Conservation (phyloP, 2,888 invertebrate species). For the Melipona beecheii region DNA sequence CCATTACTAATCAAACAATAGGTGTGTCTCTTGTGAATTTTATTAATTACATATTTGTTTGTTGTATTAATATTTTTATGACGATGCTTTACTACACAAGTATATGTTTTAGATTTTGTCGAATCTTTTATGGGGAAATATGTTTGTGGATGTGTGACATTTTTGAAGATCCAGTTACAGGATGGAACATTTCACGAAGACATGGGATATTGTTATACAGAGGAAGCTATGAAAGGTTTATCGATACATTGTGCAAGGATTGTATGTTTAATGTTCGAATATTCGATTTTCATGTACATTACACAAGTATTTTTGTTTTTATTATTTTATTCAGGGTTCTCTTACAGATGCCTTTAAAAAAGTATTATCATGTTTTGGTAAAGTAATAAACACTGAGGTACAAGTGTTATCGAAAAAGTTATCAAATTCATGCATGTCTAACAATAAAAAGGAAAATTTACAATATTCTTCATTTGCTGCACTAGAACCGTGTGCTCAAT, state of each 20-base stretch:
- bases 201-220: conserved; percentile 70
- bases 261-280: conserved; percentile 50
- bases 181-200: conserved; percentile 73
- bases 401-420: conserved; percentile 21
- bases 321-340: conserved; percentile 63
- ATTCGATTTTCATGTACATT: not conserved
- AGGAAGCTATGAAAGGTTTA: conserved; percentile 66
- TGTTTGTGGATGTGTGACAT: conserved; percentile 70
- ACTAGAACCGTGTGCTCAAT: conserved; percentile 33
- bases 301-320: not conserved
- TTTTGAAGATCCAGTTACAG: conserved; percentile 69
- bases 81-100: not conserved
- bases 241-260: conserved; percentile 69
- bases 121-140: conserved; percentile 71
- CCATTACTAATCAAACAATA: conserved; percentile 70
- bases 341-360: conserved; percentile 69
- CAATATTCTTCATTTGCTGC: too few species aligned
- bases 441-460: not conserved
- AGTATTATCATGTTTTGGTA: conserved; percentile 69
- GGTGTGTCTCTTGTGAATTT: conserved; percentile 59
- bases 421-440: not conserved
- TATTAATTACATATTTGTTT: not conserved
- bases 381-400: conserved; percentile 50
- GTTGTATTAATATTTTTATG: not conserved
- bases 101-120: conserved; percentile 67